Evolutionary conservation across 2,797 vertebrate genomes (phyloP).

Genomic region (Zalophus californianus): DNA sequence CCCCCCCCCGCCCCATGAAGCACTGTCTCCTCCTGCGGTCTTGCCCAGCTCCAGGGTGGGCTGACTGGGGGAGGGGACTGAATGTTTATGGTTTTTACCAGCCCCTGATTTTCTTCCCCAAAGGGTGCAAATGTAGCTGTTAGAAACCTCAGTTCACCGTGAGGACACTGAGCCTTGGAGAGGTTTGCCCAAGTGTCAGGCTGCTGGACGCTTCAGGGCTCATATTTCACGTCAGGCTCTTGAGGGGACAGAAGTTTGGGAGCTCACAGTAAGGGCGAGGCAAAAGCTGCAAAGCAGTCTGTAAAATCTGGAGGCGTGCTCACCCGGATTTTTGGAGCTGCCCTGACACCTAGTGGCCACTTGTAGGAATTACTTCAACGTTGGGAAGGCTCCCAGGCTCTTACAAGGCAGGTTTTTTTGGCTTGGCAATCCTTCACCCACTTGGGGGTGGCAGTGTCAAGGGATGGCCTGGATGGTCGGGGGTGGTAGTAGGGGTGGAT

Average conservation of each 20-base stretch:
- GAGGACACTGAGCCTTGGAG: neutral
- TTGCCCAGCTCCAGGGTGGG: neutral
- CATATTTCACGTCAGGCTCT: neutral
- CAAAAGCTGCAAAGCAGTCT: too few relatives aligned
- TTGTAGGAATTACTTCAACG: neutral
- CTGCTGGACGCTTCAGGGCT: neutral
- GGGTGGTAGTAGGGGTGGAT: accelerated
- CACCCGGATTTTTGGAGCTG: constrained; percentile 45
- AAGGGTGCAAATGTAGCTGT: neutral
- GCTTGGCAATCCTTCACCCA: neutral
- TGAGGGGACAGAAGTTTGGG: neutral
- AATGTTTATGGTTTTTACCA: neutral
- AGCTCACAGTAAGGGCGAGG: neutral
- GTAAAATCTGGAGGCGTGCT: neutral
- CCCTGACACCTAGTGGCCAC: constrained; percentile 78
- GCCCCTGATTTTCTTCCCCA: neutral
- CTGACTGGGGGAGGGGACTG: neutral
- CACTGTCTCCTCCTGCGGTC: neutral
- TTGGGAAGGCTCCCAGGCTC: too few relatives aligned
- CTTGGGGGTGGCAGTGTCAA: neutral
- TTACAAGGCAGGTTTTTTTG: neutral
- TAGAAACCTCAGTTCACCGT: neutral
- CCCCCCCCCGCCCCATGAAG: too few relatives aligned
- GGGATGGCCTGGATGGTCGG: neutral
- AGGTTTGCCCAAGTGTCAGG: neutral